Evolutionary conservation across 2,888 invertebrate genomes (phyloP).

Genomic region (Sarcophaga variegata): DNA sequence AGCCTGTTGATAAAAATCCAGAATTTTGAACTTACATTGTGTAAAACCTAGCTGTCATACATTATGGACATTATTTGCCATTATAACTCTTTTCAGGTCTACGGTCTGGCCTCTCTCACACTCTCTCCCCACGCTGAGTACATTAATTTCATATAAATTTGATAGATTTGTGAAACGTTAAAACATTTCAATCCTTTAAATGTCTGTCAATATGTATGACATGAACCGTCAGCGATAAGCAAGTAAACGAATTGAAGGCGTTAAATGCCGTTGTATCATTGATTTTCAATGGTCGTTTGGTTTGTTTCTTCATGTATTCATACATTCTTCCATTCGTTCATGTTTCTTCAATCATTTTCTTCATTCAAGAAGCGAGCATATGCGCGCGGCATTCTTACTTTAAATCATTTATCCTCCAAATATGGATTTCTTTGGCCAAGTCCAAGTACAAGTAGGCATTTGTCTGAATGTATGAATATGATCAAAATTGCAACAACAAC

Average conservation of each 20-base stretch:
- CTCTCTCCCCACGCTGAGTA: too few species aligned
- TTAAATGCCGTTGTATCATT: constrained; percentile 64
- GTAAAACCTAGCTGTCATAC: neutral
- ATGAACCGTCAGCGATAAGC: constrained; percentile 42
- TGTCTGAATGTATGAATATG: constrained; percentile 43
- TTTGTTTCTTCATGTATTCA: constrained; percentile 28
- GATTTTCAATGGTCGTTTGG: constrained; percentile 45
- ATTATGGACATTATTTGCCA: too few species aligned
- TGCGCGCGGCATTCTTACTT: constrained; percentile 77
- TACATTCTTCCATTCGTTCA: constrained; percentile 21
- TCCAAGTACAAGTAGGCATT: constrained; percentile 43
- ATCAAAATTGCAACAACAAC: constrained; percentile 41
- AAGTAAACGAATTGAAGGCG: constrained; percentile 53
- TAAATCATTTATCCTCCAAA: constrained; percentile 77
- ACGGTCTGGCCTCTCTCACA: too few species aligned
- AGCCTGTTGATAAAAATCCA: too few species aligned
- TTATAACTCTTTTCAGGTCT: too few species aligned
- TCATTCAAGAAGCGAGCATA: constrained; percentile 9
- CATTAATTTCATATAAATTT: neutral
- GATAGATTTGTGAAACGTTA: too few species aligned
- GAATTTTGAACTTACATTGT: too few species aligned
- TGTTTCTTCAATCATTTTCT: constrained; percentile 36
- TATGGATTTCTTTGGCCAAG: constrained; percentile 73
- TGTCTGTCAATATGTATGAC: constrained; percentile 23
- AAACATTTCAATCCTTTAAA: constrained; percentile 22